Conservation (phyloP, 2,113 vertebrate genomes). For the Seriola rivoliana region DNA sequence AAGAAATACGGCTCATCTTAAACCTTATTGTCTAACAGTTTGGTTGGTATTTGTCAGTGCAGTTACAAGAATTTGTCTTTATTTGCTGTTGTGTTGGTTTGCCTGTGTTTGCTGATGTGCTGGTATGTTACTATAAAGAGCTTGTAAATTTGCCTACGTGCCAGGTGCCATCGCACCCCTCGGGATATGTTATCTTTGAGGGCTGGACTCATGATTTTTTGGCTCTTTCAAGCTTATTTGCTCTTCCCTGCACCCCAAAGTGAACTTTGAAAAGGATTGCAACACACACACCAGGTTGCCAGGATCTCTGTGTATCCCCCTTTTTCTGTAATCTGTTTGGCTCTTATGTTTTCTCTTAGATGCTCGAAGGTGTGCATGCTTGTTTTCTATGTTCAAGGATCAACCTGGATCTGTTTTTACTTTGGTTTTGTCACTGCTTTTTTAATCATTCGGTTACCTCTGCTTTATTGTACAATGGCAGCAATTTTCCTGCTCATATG, state of each 20-base stretch:
- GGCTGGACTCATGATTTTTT: constrained; percentile 43
- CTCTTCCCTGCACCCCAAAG: constrained; percentile 44
- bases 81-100: constrained; percentile 59
- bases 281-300: constrained; percentile 35
- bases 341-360: not conserved
- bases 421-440: not conserved
- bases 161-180: constrained; percentile 53
- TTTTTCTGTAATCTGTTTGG: not conserved
- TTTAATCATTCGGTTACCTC: not conserved
- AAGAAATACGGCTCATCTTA: not conserved
- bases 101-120: constrained; percentile 49
- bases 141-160: constrained; percentile 65
- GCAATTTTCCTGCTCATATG: not conserved
- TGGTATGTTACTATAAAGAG: constrained; percentile 52
- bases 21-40: not conserved
- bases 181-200: constrained; percentile 63
- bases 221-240: constrained; percentile 64
- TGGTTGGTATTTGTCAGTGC: not conserved
- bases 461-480: not conserved
- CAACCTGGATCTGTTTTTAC: not conserved
- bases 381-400: not conserved
- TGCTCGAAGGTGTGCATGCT: not conserved
- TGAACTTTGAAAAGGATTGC: constrained; percentile 76
- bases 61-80: constrained; percentile 37
- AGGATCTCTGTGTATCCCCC: not conserved